Evolutionary conservation across 2,113 vertebrate genomes (phyloP).

Genomic region (Microcebus tavaratra): DNA sequence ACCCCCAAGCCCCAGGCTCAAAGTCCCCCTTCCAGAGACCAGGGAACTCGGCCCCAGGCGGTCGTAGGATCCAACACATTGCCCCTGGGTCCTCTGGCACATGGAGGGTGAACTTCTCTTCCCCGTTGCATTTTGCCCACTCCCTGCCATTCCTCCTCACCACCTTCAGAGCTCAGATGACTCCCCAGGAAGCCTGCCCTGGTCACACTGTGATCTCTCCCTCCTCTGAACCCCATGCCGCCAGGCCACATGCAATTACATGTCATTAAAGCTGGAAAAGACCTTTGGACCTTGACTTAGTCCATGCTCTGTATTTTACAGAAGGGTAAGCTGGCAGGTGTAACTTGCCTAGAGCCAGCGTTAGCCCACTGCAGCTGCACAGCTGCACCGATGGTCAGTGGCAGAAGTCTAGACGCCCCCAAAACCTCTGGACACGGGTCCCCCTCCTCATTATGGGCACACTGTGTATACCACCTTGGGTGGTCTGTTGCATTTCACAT

Average conservation of each 20-base stretch:
- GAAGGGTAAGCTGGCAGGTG: neutral
- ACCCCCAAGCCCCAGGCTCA: neutral
- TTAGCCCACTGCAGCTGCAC: no score
- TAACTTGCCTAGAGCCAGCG: neutral
- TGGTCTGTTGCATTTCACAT: neutral
- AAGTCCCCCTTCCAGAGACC: neutral
- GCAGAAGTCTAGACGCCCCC: neutral
- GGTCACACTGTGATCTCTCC: no score
- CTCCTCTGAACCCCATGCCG: neutral
- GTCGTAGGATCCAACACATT: fast-evolving
- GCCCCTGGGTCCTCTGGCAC: fast-evolving
- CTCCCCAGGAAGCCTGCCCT: neutral
- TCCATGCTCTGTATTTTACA: neutral
- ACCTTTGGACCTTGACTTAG: neutral
- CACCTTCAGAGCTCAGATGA: neutral
- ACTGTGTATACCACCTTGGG: neutral
- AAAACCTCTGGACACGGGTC: neutral
- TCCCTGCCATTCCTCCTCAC: neutral
- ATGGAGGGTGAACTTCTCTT: fast-evolving
- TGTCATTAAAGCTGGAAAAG: neutral
- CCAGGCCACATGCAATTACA: neutral
- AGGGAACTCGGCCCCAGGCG: neutral
- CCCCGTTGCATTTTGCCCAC: no score
- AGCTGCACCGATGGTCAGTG: neutral
- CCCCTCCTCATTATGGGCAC: neutral